Evolutionary conservation across 2,113 vertebrate genomes (phyloP).

Genomic region (Pelvicachromis taeniatus): DNA sequence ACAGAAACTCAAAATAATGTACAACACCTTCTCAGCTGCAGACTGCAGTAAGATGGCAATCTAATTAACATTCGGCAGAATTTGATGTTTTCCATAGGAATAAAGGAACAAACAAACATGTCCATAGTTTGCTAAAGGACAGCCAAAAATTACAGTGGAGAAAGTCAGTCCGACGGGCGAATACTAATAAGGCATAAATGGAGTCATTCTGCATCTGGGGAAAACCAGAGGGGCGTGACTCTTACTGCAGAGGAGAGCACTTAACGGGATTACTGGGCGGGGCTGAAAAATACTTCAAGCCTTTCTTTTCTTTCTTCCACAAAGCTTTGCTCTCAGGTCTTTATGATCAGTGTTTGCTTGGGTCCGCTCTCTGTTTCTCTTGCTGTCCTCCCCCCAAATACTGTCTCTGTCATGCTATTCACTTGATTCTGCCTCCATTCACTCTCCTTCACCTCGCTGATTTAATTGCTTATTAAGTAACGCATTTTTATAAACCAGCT

Average conservation of each 20-base stretch:
- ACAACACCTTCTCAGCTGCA: not conserved
- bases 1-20: not conserved
- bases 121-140: not conserved
- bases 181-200: slow-evolving; percentile 65
- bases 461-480: not conserved
- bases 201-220: slow-evolving; percentile 42
- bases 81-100: not conserved
- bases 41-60: not conserved
- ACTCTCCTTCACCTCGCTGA: not conserved
- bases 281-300: slow-evolving; percentile 30
- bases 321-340: not conserved
- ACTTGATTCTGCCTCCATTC: not conserved
- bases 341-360: not conserved
- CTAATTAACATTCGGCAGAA: not conserved
- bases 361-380: not conserved
- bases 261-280: slow-evolving; percentile 69
- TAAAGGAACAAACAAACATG: not conserved
- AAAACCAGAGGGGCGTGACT: slow-evolving; percentile 43
- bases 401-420: not conserved
- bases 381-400: not conserved
- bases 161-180: slow-evolving; percentile 42
- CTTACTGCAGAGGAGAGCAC: slow-evolving; percentile 63
- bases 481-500: not conserved
- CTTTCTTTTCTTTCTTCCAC: not conserved
- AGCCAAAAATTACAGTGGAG: slow-evolving; percentile 18